These are phyloP conservation scores for Microtus oregoni DNA, from an alignment of 2,113 vertebrate genomes.

Conservation along the genomic window DNA sequence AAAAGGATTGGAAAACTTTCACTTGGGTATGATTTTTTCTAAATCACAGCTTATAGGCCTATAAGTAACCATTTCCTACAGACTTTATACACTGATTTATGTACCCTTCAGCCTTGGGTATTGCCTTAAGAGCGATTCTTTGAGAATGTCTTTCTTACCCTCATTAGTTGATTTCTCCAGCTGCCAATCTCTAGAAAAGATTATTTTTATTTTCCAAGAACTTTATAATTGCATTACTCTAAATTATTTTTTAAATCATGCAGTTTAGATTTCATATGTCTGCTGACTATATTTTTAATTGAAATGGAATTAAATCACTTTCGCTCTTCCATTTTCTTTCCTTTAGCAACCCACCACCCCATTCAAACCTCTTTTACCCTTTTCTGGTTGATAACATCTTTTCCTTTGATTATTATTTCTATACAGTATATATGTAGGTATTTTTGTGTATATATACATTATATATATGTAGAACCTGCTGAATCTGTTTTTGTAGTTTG, in stretches of 20 bases:
- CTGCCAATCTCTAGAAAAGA: neutral
- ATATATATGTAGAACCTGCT: no score
- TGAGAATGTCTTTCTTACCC: neutral
- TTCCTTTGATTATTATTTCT: neutral
- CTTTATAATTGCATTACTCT: neutral
- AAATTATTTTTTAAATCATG: neutral
- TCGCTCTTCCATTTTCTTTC: neutral
- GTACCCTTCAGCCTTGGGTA: neutral
- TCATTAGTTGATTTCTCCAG: neutral
- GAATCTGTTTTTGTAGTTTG: neutral
- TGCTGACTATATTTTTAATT: neutral
- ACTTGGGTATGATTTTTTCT: neutral
- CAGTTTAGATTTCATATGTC: neutral
- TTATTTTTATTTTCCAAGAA: neutral
- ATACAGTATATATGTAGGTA: neutral
- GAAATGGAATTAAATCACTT: neutral
- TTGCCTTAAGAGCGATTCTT: neutral
- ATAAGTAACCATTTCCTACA: neutral
- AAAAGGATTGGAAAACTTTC: neutral
- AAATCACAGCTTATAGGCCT: neutral
- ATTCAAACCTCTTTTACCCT: neutral
- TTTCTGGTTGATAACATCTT: neutral
- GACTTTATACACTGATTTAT: neutral
- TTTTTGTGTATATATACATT: accelerated
- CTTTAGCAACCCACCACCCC: neutral